Percentiles rank a stretch among this genome's conserved stretches.
phyloP scores from a whole-genome alignment of 2,888 invertebrate genomes.

The Meliscaeva auricollis region DNA sequence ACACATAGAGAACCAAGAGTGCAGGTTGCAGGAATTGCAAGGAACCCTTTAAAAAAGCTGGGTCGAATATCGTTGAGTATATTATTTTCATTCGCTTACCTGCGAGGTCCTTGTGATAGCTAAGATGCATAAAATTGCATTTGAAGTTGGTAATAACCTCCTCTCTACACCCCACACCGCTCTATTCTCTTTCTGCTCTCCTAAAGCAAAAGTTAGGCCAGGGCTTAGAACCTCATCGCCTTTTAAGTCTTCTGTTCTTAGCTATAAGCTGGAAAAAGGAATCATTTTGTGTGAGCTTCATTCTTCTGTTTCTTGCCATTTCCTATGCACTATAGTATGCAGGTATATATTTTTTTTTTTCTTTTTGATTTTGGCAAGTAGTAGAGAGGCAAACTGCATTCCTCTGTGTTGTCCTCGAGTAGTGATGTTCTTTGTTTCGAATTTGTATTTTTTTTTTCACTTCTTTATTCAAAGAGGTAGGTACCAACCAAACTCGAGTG shows the following conservation, averaged over 20 bases:
- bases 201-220: constrained; percentile 23
- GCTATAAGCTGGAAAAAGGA: constrained; percentile 3
- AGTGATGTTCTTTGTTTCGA: constrained; percentile 63
- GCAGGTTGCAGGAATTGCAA: background rate
- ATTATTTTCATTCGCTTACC: constrained; percentile 58
- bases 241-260: constrained; percentile 18
- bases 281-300: constrained; percentile 10
- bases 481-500: constrained; percentile 35
- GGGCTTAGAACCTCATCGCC: constrained; percentile 20
- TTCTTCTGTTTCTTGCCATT: background rate
- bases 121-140: constrained; percentile 72
- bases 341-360: background rate
- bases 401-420: constrained; percentile 19
- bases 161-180: background rate
- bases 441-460: constrained; percentile 14
- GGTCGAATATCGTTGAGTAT: constrained; percentile 53
- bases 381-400: constrained; percentile 22
- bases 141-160: constrained; percentile 67
- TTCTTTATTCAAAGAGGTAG: too few relatives aligned
- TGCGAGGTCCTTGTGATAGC: constrained; percentile 58
- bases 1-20: too few relatives aligned
- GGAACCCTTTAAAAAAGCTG: constrained; percentile 13
- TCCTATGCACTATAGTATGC: too few relatives aligned
- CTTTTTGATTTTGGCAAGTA: background rate
- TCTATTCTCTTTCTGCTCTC: too few relatives aligned